A percentile compares a stretch with the other conserved stretches of the same genome.
phyloP scores from a whole-genome alignment of 2,797 vertebrate genomes.

The Phrynocephalus forsythii region DNA sequence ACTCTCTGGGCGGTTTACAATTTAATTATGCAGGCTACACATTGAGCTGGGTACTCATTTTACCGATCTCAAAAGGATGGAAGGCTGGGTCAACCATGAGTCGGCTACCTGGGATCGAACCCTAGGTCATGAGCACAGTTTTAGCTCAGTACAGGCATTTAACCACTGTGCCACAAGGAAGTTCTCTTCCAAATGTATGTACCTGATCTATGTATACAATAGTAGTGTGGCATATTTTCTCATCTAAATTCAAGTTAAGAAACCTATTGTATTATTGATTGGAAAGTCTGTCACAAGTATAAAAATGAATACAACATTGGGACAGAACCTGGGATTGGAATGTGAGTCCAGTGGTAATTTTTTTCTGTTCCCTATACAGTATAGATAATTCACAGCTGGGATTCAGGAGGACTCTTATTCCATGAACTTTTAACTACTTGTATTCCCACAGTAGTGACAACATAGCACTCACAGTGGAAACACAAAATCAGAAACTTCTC shows the following conservation, averaged over 20 bases:
- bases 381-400: conserved; percentile 50
- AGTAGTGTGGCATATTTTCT: conserved; percentile 6
- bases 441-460: conserved; percentile 54
- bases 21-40: no score
- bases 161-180: no score
- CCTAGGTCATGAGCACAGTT: no score
- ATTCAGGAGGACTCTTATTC: conserved; percentile 48
- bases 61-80: no score
- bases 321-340: conserved; percentile 38
- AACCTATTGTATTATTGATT: conserved; percentile 31
- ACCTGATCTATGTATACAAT: not conserved
- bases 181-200: not conserved
- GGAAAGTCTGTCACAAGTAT: conserved; percentile 30
- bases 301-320: conserved; percentile 44
- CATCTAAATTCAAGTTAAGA: conserved; percentile 40
- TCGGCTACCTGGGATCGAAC: no score
- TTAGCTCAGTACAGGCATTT: no score
- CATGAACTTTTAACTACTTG: conserved; percentile 33
- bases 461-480: conserved; percentile 42
- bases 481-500: conserved; percentile 46
- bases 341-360: conserved; percentile 41
- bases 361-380: conserved; percentile 34
- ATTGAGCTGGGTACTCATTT: no score
- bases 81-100: no score
- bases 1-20: no score